Conservation (phyloP, 2,113 vertebrate species). For the Oryzias curvinotus region DNA sequence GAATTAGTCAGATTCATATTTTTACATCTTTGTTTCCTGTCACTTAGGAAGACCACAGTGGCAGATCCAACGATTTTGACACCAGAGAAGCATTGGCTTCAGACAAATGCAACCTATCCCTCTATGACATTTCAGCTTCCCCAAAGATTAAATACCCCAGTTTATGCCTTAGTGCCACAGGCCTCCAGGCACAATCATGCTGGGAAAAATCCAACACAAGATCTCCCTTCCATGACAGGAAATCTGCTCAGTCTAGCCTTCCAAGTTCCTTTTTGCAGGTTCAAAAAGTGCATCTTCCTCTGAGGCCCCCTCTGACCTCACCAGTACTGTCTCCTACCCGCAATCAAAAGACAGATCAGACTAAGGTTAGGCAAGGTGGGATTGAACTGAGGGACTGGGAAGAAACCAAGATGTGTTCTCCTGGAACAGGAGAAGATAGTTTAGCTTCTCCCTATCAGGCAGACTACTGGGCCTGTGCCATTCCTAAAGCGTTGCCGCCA, state of each 20-base stretch:
- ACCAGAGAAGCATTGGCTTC: slow-evolving; percentile 9
- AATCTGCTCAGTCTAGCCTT: slow-evolving; percentile 35
- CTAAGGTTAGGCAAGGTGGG: neutral
- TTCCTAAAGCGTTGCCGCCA: slow-evolving; percentile 79
- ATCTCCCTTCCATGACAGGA: slow-evolving; percentile 6
- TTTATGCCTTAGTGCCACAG: slow-evolving; percentile 32
- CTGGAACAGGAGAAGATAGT: slow-evolving; percentile 12
- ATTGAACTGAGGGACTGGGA: neutral
- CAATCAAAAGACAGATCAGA: slow-evolving; percentile 23
- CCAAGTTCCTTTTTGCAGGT: slow-evolving; percentile 50
- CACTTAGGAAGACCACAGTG: slow-evolving; percentile 27
- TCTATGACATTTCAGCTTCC: slow-evolving; percentile 17
- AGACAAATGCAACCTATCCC: slow-evolving; percentile 17
- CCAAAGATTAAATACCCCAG: slow-evolving; percentile 20
- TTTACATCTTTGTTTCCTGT: slow-evolving; percentile 1
- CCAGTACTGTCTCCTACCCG: slow-evolving; percentile 49
- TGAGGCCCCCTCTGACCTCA: slow-evolving; percentile 56
- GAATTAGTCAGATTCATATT: no score
- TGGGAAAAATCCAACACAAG: slow-evolving; percentile 1
- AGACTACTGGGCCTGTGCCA: slow-evolving; percentile 87
- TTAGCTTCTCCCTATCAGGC: slow-evolving; percentile 75
- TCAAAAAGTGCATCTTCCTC: slow-evolving; percentile 44
- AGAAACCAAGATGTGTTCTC: slow-evolving; percentile 5
- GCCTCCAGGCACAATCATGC: slow-evolving; percentile 30
- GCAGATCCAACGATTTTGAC: slow-evolving; percentile 3